Base-by-base conservation (phyloP, 2,888 invertebrate genomes). In the Ennomos fuscantarius region DNA sequence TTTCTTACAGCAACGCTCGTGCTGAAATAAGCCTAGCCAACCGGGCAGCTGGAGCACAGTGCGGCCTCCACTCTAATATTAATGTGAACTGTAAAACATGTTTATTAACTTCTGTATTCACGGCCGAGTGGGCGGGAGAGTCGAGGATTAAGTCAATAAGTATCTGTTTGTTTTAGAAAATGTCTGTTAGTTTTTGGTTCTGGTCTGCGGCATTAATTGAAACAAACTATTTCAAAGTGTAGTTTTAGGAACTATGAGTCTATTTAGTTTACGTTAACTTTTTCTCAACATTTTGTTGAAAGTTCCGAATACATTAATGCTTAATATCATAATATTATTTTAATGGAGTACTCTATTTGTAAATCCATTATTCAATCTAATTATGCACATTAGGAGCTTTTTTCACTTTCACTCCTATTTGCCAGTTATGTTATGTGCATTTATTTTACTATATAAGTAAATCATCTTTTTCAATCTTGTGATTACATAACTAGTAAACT, bases 1-100 rank as follows among this genome's bases (percentile, higher is more conserved):
- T 88, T 85, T 86, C 81, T 77, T 78, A 81, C 73, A 73, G 65
- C 71, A 73, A 72, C 72, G 72, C 74, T 67, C 68, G 68, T 68
- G 66, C 73, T 75, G 72, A 76, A 77, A 79, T 80, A 78, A 79
- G 69, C 74, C 67, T 59, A 62, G 72, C 71, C 72, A 68, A 71
- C 64, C 64, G 63, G 69, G 76, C 72, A 69, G 69, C 62, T 62
- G 63, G 69, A 76, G 70, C 74, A 74, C 72, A 70, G 72, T 72
- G 64, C 64, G 70, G 72, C 69, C 71, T 76, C 69, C 69, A 65
- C 68, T 69, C 63, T 74, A 73, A 71, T 77, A 80, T 79, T 79
- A 76, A 78, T 75, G 73, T 58, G 71, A 77, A 78, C 78, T 77
- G 69, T 66, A 69, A 68, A 78, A 74, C 63, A 74, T 75, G 73